Base-by-base conservation (phyloP, 2,888 invertebrate species). In the Empis livida region DNA sequence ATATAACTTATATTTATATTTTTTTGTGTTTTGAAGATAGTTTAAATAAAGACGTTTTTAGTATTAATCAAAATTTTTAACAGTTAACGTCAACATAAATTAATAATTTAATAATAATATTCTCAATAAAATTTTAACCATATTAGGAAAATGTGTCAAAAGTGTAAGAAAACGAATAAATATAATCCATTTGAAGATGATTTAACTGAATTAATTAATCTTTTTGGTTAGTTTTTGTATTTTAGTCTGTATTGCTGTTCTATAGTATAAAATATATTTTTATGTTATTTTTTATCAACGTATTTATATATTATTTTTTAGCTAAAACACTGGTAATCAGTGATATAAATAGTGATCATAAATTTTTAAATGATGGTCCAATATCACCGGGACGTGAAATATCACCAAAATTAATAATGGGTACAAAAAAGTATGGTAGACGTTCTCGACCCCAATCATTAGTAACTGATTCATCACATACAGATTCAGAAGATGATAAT, bases 381-480 rank as follows among this genome's bases (percentile, higher is more conserved):
- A 66, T 67, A 44, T 76, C 77, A 8, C 79, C 81, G 0, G 82
- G 79, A 53, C 73, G 82, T 37, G 84, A 84, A 67, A 78, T 82
- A 11, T 82, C 79, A 1, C 84, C 84, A 5, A 82, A 82, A 60
- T 78, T 79, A 54, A 77, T 83, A 1, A 79, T 80, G 57, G 84
- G 84, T 2, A 75, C 80, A 20, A 85, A 85, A 61, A 83, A 83
- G 62, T 85, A 85, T 67, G 85, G 84, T 1, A 73, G 85, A 1
- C 72, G 84, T 42, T 82, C 83, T 3, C 73, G 82, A 38, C 83
- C 83, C 1, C 73, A 74, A 52, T 63, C 60, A 41, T 65, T 70
- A 41, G 65, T 64, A 43, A 58, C 62, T 30, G 65, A 65, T 46
- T 60, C 59, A 45, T 62, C 61, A 46, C 64, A 62, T 40, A 59